phyloP scores from a whole-genome alignment of 2,113 vertebrate genomes.

The Etia nguti region DNA sequence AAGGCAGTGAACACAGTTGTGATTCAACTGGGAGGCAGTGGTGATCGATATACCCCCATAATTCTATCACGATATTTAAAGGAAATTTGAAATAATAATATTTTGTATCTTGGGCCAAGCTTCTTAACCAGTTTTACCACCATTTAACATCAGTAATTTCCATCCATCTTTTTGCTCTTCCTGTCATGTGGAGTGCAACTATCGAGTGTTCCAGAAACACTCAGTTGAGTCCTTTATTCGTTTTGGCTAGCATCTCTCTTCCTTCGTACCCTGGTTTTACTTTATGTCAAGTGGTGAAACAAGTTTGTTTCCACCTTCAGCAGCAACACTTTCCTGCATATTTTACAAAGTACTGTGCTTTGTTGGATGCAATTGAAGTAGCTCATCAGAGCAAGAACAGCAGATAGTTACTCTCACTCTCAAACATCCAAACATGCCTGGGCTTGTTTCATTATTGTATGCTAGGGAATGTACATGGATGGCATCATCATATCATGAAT shows the following conservation, averaged over 20 bases:
- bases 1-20: neutral
- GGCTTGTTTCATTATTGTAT: neutral
- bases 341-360: neutral
- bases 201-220: accelerated
- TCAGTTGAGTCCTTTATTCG: neutral
- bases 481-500: too few species aligned
- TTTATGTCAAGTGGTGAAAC: neutral
- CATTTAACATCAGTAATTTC: neutral
- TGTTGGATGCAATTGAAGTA: neutral
- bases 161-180: neutral
- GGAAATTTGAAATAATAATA: neutral
- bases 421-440: neutral
- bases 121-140: neutral
- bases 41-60: neutral
- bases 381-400: neutral
- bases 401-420: neutral
- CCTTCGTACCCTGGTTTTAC: neutral
- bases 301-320: neutral
- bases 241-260: neutral
- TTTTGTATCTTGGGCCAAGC: neutral
- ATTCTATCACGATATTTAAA: neutral
- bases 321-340: neutral
- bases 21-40: neutral
- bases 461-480: neutral
- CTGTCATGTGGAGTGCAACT: neutral